Evolutionary conservation across 2,797 vertebrate genomes (phyloP).

Genomic region (Phoebastria nigripes): DNA sequence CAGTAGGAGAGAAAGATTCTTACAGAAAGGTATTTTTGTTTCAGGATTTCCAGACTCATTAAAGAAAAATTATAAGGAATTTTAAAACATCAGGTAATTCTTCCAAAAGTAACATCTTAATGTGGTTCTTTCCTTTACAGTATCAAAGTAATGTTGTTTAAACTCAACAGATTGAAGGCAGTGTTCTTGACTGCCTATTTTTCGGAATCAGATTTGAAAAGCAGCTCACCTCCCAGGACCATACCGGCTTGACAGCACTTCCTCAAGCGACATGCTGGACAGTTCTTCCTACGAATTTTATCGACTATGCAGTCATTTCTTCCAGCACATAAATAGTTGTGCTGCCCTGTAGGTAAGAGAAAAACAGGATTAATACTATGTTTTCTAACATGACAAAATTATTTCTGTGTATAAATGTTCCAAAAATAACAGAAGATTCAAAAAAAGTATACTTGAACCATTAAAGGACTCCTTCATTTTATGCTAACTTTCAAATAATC

Average conservation of each 20-base stretch:
- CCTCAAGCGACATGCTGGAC: constrained; percentile 93
- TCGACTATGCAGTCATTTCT: constrained; percentile 98
- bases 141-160: background rate
- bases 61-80: background rate
- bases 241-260: constrained; percentile 98
- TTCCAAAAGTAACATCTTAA: background rate
- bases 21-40: background rate
- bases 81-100: background rate
- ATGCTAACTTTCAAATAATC: background rate
- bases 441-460: background rate
- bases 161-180: background rate
- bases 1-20: background rate
- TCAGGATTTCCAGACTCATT: background rate
- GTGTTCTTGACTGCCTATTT: background rate
- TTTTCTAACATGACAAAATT: background rate
- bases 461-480: background rate
- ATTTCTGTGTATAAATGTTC: background rate
- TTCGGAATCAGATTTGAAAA: background rate
- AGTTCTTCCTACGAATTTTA: constrained; percentile 98
- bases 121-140: background rate
- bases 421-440: background rate
- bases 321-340: constrained; percentile 96
- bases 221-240: constrained; percentile 92
- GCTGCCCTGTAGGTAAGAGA: constrained; percentile 82
- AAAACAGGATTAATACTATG: background rate